Evolutionary conservation across 2,113 vertebrate species (phyloP), one percentile per base, ranked within the genome.

Genomic region (Chrysochloris asiatica): DNA sequence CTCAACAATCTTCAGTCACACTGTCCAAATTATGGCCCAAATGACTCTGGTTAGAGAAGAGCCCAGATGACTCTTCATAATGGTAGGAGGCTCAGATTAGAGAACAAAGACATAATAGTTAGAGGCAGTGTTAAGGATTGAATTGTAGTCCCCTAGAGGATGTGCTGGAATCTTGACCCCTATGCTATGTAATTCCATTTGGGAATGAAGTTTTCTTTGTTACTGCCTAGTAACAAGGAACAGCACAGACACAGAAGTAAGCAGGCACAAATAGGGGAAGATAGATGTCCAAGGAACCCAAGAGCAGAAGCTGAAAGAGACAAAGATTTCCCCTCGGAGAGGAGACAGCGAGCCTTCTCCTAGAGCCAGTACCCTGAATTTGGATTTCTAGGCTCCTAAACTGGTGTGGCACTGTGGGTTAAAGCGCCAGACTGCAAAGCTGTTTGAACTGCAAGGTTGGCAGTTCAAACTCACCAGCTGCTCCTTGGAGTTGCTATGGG

Each of bases 1-100:
- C 76, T 89, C 69, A 86, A 87, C 85, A 69, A 43, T 48, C 54
- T 75, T 63, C 43, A 61, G 47, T 86, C 76, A 48, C 79, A 69
- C 12, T 22, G 54, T 76, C 59, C 61, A 80, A 79, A 61, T 33
- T 47, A 36, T 26, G 26, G 41, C 65, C 54, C 69, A 78, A 54
- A 33, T 30, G 65, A 50, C 61, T 77, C 69, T 71, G 41, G 28
- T 47, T 59, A 79, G 50, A 61, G 77, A 80, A 82, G 73, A 89
- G 41, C 54, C 19, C 7, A 43, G 19, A n/a, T n/a, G n/a, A n/a
- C n/a, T 10, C 71, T 90, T 90, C 43, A 13, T 4, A 3, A 33
- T 61, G 38, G 45, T 13, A 63, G 63, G 72, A 83, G 81, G 43
- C 28, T 79, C 43, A 71, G 92, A 30, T 47, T 11, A 63, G 41